Percentiles rank a stretch among this genome's conserved stretches.
These are phyloP conservation scores for Cryptocephalus primarius DNA, from an alignment of 2,888 invertebrate species.

Conservation along the genomic window DNA sequence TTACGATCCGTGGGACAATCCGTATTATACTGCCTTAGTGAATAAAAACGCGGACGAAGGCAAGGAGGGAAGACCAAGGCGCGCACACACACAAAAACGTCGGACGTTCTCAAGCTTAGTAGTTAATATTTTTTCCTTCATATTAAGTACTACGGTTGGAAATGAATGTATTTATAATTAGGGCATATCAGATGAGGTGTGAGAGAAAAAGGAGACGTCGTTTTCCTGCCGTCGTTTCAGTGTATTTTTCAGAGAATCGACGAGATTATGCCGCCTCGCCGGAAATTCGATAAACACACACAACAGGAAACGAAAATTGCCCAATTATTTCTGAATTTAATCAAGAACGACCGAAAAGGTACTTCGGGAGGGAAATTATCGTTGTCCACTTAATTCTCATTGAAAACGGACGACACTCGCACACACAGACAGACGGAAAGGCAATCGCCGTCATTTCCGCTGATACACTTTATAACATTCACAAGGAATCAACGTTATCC, in stretches of 20 bases:
- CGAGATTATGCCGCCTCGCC: slow-evolving; percentile 10
- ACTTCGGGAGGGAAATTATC: too few species aligned
- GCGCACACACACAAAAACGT: too few species aligned
- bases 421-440: too few species aligned
- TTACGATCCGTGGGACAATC: slow-evolving; percentile 32
- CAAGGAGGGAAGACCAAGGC: too few species aligned
- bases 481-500: too few species aligned
- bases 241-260: slow-evolving; percentile 13
- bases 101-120: too few species aligned
- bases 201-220: slow-evolving; percentile 21
- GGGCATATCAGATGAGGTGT: slow-evolving; percentile 33
- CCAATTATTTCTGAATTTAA: slow-evolving; percentile 20
- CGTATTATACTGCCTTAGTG: slow-evolving; percentile 38
- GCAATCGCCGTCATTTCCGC: too few species aligned
- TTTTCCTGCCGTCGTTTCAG: slow-evolving; percentile 13
- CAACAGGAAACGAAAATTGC: slow-evolving; percentile 22
- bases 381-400: too few species aligned
- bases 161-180: slow-evolving; percentile 31
- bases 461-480: too few species aligned
- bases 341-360: slow-evolving; percentile 10
- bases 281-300: too few species aligned
- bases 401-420: too few species aligned
- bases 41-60: slow-evolving; percentile 24
- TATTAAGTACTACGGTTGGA: slow-evolving; percentile 13
- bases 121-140: too few species aligned